Base-by-base conservation (phyloP, 1,140 invertebrate genomes). In the Aculops lycopersici region DNA sequence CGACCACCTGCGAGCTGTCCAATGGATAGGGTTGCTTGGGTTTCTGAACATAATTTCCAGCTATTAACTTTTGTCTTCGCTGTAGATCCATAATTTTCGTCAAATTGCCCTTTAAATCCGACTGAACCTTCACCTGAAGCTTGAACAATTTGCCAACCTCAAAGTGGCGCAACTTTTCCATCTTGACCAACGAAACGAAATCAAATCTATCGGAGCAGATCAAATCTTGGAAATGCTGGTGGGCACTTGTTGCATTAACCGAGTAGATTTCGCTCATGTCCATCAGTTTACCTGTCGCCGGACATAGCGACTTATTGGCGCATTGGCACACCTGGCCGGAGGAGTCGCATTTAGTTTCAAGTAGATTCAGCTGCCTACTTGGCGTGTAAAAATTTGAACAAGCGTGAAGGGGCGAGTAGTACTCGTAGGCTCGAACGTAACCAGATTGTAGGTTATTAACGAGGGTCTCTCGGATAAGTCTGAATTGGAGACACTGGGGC, bases 361-460 rank as follows among this genome's bases (percentile, higher is more conserved):
- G 14, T 12, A 35, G 20, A 16, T 44, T 39, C 40, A 24, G 40
- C 4, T 18, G 15, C 12, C 43, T 21, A 8, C 31, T 36, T 13
- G 43, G 21, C 19, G 43, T 17, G 19, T 36, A 44, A 14, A 40
- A 18, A 16, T 36, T 21, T 13, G 31, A 36, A 37, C 43, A 44
- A 17, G 37, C 20, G 17, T 44, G 37, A 14, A 15, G 24, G 35
- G 36, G 17, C 4, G 17, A 14, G 21, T 47, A 47, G 19, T 47
- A 47, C n/a, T 43, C 40, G 18, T 45, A 45, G 14, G 44, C 39
- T 17, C 21, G 36, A 12, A 47, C 31, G 14, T 45, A 14, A 35
- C 39, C 45, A 5, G 40, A 19, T 38, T 47, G 45, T 18, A 40
- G 5, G 17, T 47, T 46, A 13, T 8, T 13, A 1, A 47, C 43